phyloP scores from a whole-genome alignment of 2,113 vertebrate species.

The Cryptotis parvus region DNA sequence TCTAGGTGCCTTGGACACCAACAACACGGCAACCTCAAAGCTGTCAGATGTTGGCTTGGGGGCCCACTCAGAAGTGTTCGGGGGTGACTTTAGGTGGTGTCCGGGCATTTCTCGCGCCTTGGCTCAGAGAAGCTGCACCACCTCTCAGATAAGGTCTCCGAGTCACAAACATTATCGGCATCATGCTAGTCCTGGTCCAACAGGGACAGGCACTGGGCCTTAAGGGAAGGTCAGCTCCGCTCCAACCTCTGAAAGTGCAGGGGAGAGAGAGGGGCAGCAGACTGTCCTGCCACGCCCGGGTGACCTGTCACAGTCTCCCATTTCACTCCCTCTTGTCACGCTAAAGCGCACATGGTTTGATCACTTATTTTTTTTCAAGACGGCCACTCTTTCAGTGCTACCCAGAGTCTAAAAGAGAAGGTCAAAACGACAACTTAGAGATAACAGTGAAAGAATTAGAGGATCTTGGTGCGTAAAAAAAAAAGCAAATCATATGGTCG shows the following conservation, averaged over 20 bases:
- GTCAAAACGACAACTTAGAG: neutral
- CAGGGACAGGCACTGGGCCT: conserved; percentile 1
- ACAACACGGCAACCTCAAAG: neutral
- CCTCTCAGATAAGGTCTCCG: neutral
- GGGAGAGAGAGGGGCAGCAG: neutral
- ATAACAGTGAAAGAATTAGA: conserved; percentile 2
- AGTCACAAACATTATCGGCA: neutral
- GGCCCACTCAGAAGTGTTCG: no score
- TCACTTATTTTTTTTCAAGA: neutral
- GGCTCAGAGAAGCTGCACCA: neutral
- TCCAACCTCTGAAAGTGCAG: neutral
- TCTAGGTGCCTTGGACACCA: conserved; percentile 31
- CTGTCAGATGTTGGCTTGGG: neutral
- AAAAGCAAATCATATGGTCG: conserved; percentile 31
- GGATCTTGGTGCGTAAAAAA: neutral
- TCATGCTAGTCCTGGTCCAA: neutral
- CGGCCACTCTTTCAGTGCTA: neutral
- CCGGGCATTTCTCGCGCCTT: no score
- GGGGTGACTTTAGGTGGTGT: no score
- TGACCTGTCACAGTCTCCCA: neutral
- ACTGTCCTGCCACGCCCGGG: neutral
- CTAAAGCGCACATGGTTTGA: conserved; percentile 31
- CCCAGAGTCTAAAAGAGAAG: neutral
- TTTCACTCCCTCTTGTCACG: neutral
- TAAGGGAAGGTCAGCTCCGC: neutral